Conservation (phyloP, 2,113 vertebrate species). For the Monopterus albus region DNA sequence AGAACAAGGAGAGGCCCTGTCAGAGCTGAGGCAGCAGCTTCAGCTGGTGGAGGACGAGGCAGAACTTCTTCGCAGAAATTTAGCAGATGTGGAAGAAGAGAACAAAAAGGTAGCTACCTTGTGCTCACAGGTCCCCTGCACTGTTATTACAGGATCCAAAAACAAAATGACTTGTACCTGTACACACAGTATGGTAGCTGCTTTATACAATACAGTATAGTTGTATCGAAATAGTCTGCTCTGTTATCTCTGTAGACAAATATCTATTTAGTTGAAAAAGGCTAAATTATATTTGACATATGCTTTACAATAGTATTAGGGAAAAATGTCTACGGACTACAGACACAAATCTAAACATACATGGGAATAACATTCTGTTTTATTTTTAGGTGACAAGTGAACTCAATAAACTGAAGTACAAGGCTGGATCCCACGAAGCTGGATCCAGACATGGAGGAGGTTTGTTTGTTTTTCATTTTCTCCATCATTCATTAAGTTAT, state of each 20-base stretch:
- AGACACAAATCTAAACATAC: background rate
- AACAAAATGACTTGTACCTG: background rate
- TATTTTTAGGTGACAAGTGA: conserved; percentile 85
- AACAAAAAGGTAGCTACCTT: conserved; percentile 85
- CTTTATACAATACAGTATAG: background rate
- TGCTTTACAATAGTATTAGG: background rate
- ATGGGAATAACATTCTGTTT: conserved; percentile 34
- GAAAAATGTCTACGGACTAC: background rate
- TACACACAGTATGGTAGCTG: background rate
- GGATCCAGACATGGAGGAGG: conserved; percentile 75
- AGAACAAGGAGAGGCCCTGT: conserved; percentile 93
- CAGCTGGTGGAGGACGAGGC: conserved; percentile 98
- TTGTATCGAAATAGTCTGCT: background rate
- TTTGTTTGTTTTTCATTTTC: conserved; percentile 43
- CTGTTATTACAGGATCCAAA: background rate
- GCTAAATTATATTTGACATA: background rate
- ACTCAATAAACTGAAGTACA: conserved; percentile 96
- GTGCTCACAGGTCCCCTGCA: background rate
- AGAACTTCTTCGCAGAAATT: conserved; percentile 92
- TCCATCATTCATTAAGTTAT: background rate
- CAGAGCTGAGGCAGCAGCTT: conserved; percentile 95
- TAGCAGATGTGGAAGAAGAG: conserved; percentile 96
- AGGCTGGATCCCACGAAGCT: conserved; percentile 88
- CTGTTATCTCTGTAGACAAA: background rate
- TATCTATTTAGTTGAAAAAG: background rate